Conservation (phyloP, 2,888 invertebrate genomes). For the Dastarcus helophoroides region DNA sequence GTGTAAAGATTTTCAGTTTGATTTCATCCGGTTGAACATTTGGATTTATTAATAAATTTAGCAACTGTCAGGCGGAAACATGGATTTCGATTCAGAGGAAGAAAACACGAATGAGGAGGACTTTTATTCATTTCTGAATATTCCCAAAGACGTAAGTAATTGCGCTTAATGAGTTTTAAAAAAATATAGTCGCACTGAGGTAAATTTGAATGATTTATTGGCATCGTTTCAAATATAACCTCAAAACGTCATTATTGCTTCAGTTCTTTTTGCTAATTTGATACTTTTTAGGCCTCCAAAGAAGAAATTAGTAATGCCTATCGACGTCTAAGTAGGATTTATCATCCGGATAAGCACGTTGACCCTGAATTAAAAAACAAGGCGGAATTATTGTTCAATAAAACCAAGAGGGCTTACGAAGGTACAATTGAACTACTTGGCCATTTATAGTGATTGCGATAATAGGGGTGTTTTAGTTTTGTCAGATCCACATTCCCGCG, state of each 20-base stretch:
- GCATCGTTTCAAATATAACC: too few relatives aligned
- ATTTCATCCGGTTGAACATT: too few relatives aligned
- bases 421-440: slow-evolving; percentile 36
- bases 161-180: too few relatives aligned
- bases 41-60: too few relatives aligned
- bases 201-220: too few relatives aligned
- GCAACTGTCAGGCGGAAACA: too few relatives aligned
- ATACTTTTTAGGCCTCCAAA: slow-evolving; percentile 60
- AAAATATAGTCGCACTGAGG: too few relatives aligned
- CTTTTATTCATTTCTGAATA: slow-evolving; percentile 79
- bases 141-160: slow-evolving; percentile 64
- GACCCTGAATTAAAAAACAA: slow-evolving; percentile 73
- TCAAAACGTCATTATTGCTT: too few relatives aligned
- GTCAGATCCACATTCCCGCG: slow-evolving; percentile 84
- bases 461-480: slow-evolving; percentile 49
- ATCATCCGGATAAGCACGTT: slow-evolving; percentile 94
- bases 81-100: slow-evolving; percentile 50
- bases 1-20: too few relatives aligned
- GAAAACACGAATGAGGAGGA: slow-evolving; percentile 69
- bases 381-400: slow-evolving; percentile 86
- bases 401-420: slow-evolving; percentile 90
- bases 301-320: slow-evolving; percentile 94
- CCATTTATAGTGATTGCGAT: background rate
- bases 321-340: slow-evolving; percentile 78
- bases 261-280: too few relatives aligned